phyloP scores from a whole-genome alignment of 1,140 invertebrate genomes.

The Tetramorium alpestre region DNA sequence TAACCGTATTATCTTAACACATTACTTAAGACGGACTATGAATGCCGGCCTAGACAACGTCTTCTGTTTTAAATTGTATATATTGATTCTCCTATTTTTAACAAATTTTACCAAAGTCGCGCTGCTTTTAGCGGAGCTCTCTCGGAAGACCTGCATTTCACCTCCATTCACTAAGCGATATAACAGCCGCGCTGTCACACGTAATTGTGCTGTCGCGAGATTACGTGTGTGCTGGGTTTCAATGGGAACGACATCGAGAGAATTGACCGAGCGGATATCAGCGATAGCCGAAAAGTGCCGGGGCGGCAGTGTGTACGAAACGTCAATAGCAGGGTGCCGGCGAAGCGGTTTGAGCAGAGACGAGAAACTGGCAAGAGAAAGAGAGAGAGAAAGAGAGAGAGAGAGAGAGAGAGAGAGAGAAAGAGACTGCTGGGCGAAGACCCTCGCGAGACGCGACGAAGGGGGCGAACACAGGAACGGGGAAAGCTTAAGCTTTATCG shows the following conservation, averaged over 20 bases:
- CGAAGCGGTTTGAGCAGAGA: neutral
- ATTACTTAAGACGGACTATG: too few species aligned
- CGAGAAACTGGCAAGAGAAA: neutral
- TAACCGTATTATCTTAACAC: too few species aligned
- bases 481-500: slow-evolving; percentile 68
- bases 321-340: slow-evolving; percentile 29
- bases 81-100: neutral
- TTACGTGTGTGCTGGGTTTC: slow-evolving; percentile 40
- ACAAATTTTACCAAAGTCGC: neutral
- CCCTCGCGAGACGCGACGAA: neutral
- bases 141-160: neutral
- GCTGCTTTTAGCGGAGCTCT: neutral
- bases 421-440: neutral
- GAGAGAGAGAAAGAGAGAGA: too few species aligned
- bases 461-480: neutral
- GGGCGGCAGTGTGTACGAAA: slow-evolving; percentile 11
- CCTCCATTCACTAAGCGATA: neutral
- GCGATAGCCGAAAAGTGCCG: slow-evolving; percentile 41
- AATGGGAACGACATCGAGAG: slow-evolving; percentile 39
- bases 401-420: neutral
- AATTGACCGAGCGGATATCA: slow-evolving; percentile 35
- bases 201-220: slow-evolving; percentile 38
- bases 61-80: neutral
- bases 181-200: neutral
- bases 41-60: neutral